Evolutionary conservation across 2,113 vertebrate species (phyloP).

Genomic region (Lamprotornis superbus): DNA sequence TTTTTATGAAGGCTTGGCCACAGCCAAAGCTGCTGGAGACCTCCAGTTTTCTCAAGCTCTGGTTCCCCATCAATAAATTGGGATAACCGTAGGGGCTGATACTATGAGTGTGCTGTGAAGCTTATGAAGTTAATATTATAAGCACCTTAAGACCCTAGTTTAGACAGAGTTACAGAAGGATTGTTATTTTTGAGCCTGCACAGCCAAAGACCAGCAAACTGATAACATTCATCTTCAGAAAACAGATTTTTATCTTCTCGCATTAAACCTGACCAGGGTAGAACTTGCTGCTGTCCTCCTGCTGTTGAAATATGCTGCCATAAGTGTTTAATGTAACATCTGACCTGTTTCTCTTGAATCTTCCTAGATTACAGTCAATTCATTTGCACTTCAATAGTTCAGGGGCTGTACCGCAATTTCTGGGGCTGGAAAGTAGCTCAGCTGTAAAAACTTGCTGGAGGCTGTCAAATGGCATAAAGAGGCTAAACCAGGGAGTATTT

Average conservation of each 20-base stretch:
- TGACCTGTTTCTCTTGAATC: constrained; percentile 33
- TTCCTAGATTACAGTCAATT: not conserved
- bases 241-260: not conserved
- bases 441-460: constrained; percentile 32
- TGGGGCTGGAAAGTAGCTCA: not conserved
- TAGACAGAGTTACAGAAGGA: not conserved
- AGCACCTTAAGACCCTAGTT: not conserved
- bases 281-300: not conserved
- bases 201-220: not conserved
- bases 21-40: not conserved
- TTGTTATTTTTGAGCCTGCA: not conserved
- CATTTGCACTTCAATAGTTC: constrained; percentile 44
- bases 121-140: not conserved
- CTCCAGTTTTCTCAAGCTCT: not conserved
- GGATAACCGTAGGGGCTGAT: not conserved
- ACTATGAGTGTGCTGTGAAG: not conserved
- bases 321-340: constrained; percentile 14
- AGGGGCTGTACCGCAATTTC: not conserved
- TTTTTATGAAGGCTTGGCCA: not conserved
- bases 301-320: constrained; percentile 5
- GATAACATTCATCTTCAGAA: not conserved
- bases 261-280: not conserved
- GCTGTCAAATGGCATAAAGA: not conserved
- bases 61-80: not conserved
- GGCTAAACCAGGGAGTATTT: not conserved